phyloP scores from a whole-genome alignment of 1,140 invertebrate species.

The Stegodyphus dumicola region DNA sequence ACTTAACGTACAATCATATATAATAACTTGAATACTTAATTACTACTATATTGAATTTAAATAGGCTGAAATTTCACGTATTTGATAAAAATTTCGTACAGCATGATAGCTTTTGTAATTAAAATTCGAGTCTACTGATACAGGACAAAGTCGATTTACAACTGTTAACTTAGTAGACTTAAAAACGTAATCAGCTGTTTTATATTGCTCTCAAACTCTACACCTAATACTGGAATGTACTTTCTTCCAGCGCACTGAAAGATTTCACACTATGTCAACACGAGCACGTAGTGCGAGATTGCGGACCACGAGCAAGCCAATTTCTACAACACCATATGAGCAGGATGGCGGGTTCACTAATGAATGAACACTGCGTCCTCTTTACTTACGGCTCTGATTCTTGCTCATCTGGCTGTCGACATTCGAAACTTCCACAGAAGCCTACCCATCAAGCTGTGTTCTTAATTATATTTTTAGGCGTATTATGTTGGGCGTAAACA shows the following conservation, averaged over 20 bases:
- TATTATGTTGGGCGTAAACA: neutral
- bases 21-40: too few relatives aligned
- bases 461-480: neutral
- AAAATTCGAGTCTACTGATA: too few relatives aligned
- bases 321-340: constrained; percentile 60
- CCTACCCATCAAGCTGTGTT: neutral
- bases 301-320: constrained; percentile 49
- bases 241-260: constrained; percentile 55
- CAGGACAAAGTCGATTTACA: too few relatives aligned
- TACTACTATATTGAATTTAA: too few relatives aligned
- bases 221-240: neutral
- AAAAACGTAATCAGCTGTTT: too few relatives aligned
- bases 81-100: too few relatives aligned
- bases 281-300: constrained; percentile 53
- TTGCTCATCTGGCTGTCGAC: constrained; percentile 22
- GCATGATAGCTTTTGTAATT: too few relatives aligned
- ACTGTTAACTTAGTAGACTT: too few relatives aligned
- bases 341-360: constrained; percentile 61
- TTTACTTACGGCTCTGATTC: constrained; percentile 56
- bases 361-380: constrained; percentile 61
- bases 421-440: neutral
- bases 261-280: constrained; percentile 60
- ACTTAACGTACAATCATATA: too few relatives aligned
- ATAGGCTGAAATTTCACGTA: too few relatives aligned
- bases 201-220: too few relatives aligned